Evolutionary conservation across 2,888 invertebrate genomes (phyloP), one percentile per base, ranked within the genome.

Genomic region (Sabatieria punctata): DNA sequence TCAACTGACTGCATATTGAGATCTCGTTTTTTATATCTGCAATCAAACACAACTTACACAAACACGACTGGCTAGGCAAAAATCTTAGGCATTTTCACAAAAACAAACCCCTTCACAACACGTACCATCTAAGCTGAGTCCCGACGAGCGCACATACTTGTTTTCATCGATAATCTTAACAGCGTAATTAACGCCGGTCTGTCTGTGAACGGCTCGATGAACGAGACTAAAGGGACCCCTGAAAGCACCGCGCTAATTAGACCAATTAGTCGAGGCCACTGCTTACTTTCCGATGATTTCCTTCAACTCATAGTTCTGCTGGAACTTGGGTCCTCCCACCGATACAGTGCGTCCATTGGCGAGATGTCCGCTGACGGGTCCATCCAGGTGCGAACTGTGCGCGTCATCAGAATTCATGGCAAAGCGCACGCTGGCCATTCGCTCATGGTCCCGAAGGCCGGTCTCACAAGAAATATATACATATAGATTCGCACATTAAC

Each of bases 131-230:
- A 88, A 88, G 67, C 86, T 86, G 54, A 93, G 78, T 51, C 91
- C 93, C 27, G 93, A 91, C 65, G 86, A 88, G 45, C 89, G 85
- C 54, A 89, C 88, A 69, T 93, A 93, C 67, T 89, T 85, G 57
- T 86, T 86, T 47, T 95, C 89, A 71, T 95, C 93, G 56, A 95
- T 86, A 62, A 95, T 88, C 75, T 95, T 95, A 58, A 93, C 93
- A 49, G 93, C 93, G 74, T 89, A 95, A 68, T 86, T 86, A 69
- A 88, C 86, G 46, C 79, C 82, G 15, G 88, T 86, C 68, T 88
- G 85, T 51, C 88, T 77, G 70, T 91, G 91, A 58, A 89, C 79
- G 71, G 93, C 93, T 71, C 89, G 77, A 57, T 88, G 77, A 48
- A 93, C 91, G 67, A 91, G 78, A 66, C 91, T 91, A 75, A 89